Evolutionary conservation across 2,888 invertebrate genomes (phyloP).

Genomic region (Hecatera dysodea): DNA sequence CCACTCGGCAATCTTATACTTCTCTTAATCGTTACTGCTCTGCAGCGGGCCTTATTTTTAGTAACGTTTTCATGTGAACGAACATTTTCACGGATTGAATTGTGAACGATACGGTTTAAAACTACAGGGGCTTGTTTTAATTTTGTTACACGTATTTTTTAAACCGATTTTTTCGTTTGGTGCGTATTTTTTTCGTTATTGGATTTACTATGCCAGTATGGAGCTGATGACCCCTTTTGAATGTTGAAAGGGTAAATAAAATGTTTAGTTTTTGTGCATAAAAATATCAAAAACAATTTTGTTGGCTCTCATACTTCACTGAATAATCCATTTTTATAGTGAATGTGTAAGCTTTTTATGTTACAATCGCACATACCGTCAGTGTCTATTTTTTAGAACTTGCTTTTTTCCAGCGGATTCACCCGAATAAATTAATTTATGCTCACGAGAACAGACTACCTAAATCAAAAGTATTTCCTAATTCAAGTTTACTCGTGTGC

Average conservation of each 20-base stretch:
- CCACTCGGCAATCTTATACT: too few species aligned
- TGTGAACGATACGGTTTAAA: slow-evolving; percentile 3
- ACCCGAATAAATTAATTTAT: neutral
- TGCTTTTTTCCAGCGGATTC: neutral
- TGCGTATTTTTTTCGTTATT: slow-evolving; percentile 10
- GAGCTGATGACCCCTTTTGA: slow-evolving; percentile 2
- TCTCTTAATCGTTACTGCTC: too few species aligned
- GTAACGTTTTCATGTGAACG: slow-evolving; percentile 35
- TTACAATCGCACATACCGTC: neutral
- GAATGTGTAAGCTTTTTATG: neutral
- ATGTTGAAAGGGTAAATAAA: slow-evolving; percentile 3
- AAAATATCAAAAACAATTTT: neutral
- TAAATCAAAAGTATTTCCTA: neutral
- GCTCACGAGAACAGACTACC: too few species aligned
- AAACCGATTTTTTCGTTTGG: neutral
- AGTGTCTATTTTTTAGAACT: neutral
- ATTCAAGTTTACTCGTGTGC: neutral
- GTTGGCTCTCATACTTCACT: neutral
- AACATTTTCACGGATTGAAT: slow-evolving; percentile 34
- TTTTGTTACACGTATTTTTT: slow-evolving; percentile 11
- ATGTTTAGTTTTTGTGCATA: neutral
- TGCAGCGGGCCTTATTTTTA: slow-evolving; percentile 17
- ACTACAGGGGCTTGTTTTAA: slow-evolving; percentile 2
- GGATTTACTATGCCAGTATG: neutral
- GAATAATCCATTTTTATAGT: neutral